Evolutionary conservation across 2,888 invertebrate species (phyloP).

Genomic region (Epistrophe eligans): DNA sequence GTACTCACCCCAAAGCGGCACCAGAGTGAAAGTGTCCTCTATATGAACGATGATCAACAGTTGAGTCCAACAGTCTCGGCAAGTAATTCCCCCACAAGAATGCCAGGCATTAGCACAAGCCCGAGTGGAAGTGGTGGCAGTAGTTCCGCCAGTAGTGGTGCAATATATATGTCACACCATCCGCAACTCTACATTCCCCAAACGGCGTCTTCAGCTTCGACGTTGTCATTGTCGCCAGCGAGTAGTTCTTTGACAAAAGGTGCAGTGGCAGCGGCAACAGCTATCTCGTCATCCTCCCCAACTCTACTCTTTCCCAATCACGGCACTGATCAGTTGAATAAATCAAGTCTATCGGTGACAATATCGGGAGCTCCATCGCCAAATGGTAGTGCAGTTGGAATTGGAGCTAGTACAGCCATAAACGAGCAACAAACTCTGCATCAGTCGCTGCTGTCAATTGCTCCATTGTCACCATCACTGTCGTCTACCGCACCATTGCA

Average conservation of each 20-base stretch:
- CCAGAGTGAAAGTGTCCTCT: slow-evolving; percentile 90
- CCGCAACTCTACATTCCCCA: slow-evolving; percentile 62
- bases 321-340: slow-evolving; percentile 78
- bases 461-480: slow-evolving; percentile 62
- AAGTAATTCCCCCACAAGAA: slow-evolving; percentile 66
- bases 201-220: slow-evolving; percentile 28
- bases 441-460: slow-evolving; percentile 59
- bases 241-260: slow-evolving; percentile 61
- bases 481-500: slow-evolving; percentile 47
- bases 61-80: slow-evolving; percentile 70
- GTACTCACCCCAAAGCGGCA: slow-evolving; percentile 91
- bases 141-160: slow-evolving; percentile 64
- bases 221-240: slow-evolving; percentile 25
- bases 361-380: slow-evolving; percentile 77
- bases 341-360: slow-evolving; percentile 82
- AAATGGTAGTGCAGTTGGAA: slow-evolving; percentile 63
- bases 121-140: slow-evolving; percentile 58
- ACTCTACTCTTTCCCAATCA: slow-evolving; percentile 60
- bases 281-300: slow-evolving; percentile 57
- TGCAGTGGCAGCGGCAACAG: slow-evolving; percentile 59
- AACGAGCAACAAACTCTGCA: slow-evolving; percentile 60
- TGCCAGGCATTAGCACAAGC: slow-evolving; percentile 57
- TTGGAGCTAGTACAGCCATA: slow-evolving; percentile 49
- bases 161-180: slow-evolving; percentile 70
- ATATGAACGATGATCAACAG: slow-evolving; percentile 85